phyloP scores from a whole-genome alignment of 2,797 vertebrate genomes.

The Hipposideros larvatus region DNA sequence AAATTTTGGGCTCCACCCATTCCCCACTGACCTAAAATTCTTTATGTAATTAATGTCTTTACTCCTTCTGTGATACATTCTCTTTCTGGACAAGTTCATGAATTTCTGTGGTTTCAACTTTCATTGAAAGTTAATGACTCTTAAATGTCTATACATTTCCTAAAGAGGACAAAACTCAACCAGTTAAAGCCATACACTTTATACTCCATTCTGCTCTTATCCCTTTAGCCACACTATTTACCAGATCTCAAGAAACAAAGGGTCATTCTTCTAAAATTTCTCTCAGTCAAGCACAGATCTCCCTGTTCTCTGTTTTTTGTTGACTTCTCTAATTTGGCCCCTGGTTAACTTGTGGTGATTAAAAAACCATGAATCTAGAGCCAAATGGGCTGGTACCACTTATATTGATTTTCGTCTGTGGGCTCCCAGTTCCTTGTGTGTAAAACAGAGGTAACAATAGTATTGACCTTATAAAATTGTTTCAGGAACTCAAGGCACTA shows the following conservation, averaged over 20 bases:
- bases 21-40: background rate
- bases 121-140: background rate
- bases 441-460: background rate
- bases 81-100: background rate
- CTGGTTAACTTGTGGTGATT: background rate
- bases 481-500: background rate
- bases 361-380: background rate
- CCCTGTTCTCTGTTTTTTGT: background rate
- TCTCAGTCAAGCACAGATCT: background rate
- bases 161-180: background rate
- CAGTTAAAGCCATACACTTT: background rate
- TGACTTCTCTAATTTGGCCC: background rate
- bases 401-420: background rate
- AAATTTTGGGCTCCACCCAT: background rate
- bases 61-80: background rate
- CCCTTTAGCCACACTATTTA: background rate
- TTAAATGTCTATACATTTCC: background rate
- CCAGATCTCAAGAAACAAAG: background rate
- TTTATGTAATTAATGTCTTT: background rate
- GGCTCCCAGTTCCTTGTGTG: background rate
- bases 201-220: background rate
- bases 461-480: background rate
- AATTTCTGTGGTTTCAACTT: background rate
- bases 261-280: background rate
- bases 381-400: background rate